phyloP scores from a whole-genome alignment of 1,140 invertebrate genomes.

The Drosophila erecta region DNA sequence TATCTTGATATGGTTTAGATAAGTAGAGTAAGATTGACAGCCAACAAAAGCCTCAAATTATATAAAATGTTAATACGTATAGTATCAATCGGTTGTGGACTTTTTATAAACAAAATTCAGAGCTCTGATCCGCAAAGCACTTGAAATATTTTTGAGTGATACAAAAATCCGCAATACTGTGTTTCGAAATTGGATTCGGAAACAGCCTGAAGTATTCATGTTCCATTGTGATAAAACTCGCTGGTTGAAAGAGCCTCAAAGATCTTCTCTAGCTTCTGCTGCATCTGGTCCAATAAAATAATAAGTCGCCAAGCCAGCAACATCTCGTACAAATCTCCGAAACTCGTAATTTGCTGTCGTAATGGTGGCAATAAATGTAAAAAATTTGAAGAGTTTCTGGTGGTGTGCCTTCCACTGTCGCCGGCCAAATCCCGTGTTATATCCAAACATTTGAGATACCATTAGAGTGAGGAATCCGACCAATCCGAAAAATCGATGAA shows the following conservation, averaged over 20 bases:
- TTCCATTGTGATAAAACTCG: conserved; percentile 3
- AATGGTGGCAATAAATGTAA: conserved; percentile 62
- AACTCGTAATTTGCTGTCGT: conserved; percentile 69
- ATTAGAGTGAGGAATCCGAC: conserved; percentile 65
- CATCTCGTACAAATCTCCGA: conserved; percentile 47
- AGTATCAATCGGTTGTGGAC: background rate
- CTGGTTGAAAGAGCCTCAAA: background rate
- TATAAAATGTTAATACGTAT: conserved; percentile 2
- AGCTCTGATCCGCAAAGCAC: background rate
- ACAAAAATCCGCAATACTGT: conserved; percentile 22
- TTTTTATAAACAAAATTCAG: background rate
- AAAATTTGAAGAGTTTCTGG: conserved; percentile 65
- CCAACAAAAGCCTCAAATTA: conserved; percentile 5
- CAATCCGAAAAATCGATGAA: conserved; percentile 64
- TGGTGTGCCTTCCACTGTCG: conserved; percentile 68
- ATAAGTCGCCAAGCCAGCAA: conserved; percentile 9
- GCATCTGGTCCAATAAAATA: background rate
- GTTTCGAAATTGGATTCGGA: conserved; percentile 1
- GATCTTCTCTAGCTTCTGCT: conserved; percentile 24
- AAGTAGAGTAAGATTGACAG: background rate
- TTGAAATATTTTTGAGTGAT: background rate
- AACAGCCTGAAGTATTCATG: background rate
- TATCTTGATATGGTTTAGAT: background rate
- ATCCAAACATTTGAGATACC: conserved; percentile 75
- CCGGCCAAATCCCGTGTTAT: conserved; percentile 73